Evolutionary conservation across 2,888 invertebrate genomes (phyloP).

Genomic region (Synergus laeviventris): DNA sequence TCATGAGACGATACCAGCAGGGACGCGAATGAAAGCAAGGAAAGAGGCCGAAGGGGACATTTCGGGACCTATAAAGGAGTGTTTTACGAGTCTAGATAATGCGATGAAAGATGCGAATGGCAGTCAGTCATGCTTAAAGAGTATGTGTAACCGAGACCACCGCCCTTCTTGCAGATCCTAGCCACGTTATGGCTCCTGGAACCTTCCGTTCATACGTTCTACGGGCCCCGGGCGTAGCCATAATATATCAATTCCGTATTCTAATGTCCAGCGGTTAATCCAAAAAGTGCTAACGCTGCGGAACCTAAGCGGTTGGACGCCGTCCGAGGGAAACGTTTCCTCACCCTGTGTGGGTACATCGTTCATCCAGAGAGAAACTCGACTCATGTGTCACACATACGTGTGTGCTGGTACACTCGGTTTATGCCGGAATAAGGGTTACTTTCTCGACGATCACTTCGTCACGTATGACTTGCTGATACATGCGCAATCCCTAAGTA

Average conservation of each 20-base stretch:
- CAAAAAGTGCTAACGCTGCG: slow-evolving; percentile 75
- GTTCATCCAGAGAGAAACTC: slow-evolving; percentile 19
- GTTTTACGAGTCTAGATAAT: slow-evolving; percentile 75
- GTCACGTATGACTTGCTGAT: slow-evolving; percentile 70
- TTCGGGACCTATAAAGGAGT: slow-evolving; percentile 64
- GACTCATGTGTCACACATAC: slow-evolving; percentile 30
- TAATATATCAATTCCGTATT: slow-evolving; percentile 76
- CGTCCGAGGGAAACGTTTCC: slow-evolving; percentile 53
- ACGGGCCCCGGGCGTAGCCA: slow-evolving; percentile 57
- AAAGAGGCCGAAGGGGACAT: slow-evolving; percentile 49
- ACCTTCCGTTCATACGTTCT: slow-evolving; percentile 54
- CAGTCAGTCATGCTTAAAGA: slow-evolving; percentile 73
- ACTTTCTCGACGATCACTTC: slow-evolving; percentile 51
- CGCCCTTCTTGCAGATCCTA: slow-evolving; percentile 60
- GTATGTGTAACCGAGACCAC: slow-evolving; percentile 67
- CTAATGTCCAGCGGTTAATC: slow-evolving; percentile 75
- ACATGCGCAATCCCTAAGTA: slow-evolving; percentile 58
- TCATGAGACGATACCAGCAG: slow-evolving; percentile 6
- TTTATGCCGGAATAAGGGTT: slow-evolving; percentile 28
- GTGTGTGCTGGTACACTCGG: slow-evolving; percentile 40
- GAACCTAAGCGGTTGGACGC: slow-evolving; percentile 66
- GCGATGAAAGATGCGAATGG: slow-evolving; percentile 74
- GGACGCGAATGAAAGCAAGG: slow-evolving; percentile 35
- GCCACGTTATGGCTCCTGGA: slow-evolving; percentile 50
- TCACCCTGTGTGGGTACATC: slow-evolving; percentile 44